These are phyloP conservation scores for Drosophila paucipuncta DNA, from an alignment of 2,888 invertebrate species.

Conservation along the genomic window DNA sequence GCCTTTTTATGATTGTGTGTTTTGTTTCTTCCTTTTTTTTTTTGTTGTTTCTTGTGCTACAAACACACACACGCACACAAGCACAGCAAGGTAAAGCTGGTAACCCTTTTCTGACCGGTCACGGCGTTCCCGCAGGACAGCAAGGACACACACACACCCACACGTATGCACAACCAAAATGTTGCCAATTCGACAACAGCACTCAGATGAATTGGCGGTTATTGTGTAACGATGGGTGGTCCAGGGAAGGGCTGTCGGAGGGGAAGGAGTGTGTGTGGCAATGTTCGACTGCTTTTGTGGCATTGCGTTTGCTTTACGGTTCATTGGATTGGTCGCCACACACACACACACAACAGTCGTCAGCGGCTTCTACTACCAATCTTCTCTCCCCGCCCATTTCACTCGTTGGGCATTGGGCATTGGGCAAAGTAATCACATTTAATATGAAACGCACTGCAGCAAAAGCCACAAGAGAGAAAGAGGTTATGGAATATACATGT, in stretches of 20 bases:
- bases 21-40: background rate
- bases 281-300: constrained; percentile 34
- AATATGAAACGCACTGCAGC: constrained; percentile 82
- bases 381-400: constrained; percentile 49
- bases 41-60: background rate
- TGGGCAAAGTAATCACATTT: constrained; percentile 80
- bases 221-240: constrained; percentile 39
- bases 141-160: constrained; percentile 36
- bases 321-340: constrained; percentile 65
- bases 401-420: constrained; percentile 66
- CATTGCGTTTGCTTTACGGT: constrained; percentile 75
- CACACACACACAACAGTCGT: constrained; percentile 1
- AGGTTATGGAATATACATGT: constrained; percentile 45
- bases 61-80: background rate
- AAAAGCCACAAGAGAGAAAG: constrained; percentile 59
- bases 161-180: constrained; percentile 51
- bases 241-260: background rate
- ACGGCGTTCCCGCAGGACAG: constrained; percentile 62
- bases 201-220: constrained; percentile 81
- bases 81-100: constrained; percentile 44
- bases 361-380: constrained; percentile 50
- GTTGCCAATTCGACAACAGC: constrained; percentile 81
- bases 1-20: constrained; percentile 61
- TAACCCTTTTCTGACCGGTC: constrained; percentile 74
- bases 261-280: background rate